Evolutionary conservation across 2,113 vertebrate species (phyloP), one percentile per base, ranked within the genome.

Genomic region (Grammomys surdaster): DNA sequence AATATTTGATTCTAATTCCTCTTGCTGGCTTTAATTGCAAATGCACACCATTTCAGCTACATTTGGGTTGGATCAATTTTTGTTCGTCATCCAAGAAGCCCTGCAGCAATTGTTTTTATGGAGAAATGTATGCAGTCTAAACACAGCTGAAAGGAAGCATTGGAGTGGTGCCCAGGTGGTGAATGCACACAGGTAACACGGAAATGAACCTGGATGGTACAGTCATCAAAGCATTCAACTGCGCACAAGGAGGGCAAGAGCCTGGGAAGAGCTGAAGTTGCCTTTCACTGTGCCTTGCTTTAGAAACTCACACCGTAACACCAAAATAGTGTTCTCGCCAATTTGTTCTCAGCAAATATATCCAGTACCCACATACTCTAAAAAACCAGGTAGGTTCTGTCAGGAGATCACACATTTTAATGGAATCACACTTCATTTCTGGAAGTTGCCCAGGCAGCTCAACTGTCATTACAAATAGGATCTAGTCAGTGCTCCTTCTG

Each of bases 121-220:
- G 81, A 67, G 76, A 96, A 97, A 95, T 70, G 67, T 93, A 95
- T 94, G 96, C 76, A 43, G 94, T 95, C 96, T 91, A 97, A 96
- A 95, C 75, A 92, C 88, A 48, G 80, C 93, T 97, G 54, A 78
- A 94, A 96, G 95, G 77, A 95, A 93, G 72, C 26, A 89, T 92
- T 95, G 96, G 96, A 97, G 82, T 11, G 3, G 43, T 89, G 97
- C 96, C 96, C 86, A 63, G 77, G 5, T 56, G 69, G 82, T 48
- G 82, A 91, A 92, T 31, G 92, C 88, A n/a, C 73, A 31, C 92
- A 96, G 85, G 93, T 97, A 95, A 82, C 81, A 43, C n/a, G 58
- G 56, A 96, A 96, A 92, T 54, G 92, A 96, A 81, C 77, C 31
- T 69, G 13, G 67, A 72, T 0, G 1, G 82, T 26, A 69, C 36